Evolutionary conservation across 92 coral and sea anemone species (phyloP).

Genomic region (Umimayanthus chanpuru): DNA sequence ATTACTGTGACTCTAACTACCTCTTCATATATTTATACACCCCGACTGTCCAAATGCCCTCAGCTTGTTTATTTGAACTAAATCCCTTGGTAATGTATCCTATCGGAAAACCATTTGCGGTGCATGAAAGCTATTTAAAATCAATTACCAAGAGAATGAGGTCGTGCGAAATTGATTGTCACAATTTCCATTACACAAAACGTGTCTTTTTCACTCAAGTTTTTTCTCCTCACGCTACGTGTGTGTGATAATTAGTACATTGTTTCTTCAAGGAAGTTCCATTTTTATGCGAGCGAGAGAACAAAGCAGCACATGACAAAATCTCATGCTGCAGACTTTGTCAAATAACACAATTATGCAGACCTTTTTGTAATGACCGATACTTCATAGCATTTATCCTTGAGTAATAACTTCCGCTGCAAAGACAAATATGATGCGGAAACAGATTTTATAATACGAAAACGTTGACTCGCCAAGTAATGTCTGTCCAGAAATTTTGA

Average conservation of each 20-base stretch:
- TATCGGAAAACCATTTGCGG: conserved; percentile 30
- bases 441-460: background rate
- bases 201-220: conserved; percentile 13
- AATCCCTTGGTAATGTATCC: conserved; percentile 27
- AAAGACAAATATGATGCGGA: background rate
- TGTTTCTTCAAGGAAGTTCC: conserved; percentile 32
- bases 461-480: background rate
- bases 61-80: conserved; percentile 25
- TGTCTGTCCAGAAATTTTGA: background rate
- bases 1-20: background rate
- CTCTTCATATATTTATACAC: background rate
- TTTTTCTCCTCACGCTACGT: conserved; percentile 20
- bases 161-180: conserved; percentile 39
- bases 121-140: conserved; percentile 39
- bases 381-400: background rate
- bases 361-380: conserved; percentile 20
- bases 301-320: conserved; percentile 30
- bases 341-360: conserved; percentile 27
- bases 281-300: background rate
- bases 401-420: background rate
- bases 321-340: conserved; percentile 39
- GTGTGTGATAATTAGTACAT: background rate
- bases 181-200: background rate
- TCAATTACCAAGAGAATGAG: conserved; percentile 35
- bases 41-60: background rate